Base-by-base conservation (phyloP, 1,140 invertebrate genomes). In the Polypedilum pembai region DNA sequence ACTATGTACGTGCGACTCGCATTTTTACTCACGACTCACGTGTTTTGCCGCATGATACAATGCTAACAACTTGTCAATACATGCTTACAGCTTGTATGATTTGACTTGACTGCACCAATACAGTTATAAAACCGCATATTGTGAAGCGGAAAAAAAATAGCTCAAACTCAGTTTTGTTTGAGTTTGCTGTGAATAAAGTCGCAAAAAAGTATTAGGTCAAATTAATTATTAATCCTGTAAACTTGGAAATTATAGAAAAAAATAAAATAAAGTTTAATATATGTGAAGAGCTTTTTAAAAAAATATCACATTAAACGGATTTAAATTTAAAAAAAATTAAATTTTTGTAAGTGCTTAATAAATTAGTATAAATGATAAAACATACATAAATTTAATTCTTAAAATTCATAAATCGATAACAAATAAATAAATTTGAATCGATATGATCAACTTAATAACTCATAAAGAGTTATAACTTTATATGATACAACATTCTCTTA, bases 131-230 rank as follows among this genome's bases (percentile, higher is more conserved):
- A 4, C n/a, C 12, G 45, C 45, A 56, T 56, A 12, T 56, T 56
- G 45, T 56, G 45, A 56, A 8, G 1, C 12, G 45, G n/a, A 56
- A 56, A 56, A 56, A n/a, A 12, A 56, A 56, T 56, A 56, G 12
- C 10, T 56, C 1, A 15, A n/a, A 12, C 12, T 56, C 45, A 56
- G 45, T 56, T 56, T 56, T 15, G 15, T 15, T 56, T 56, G 45
- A 56, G 45, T n/a, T 12, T 56, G n/a, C 45, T 56, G 45, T n/a
- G 45, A 56, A n/a, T 56, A n/a, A n/a, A 56, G 45, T 56, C 45
- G 45, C 45, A 56, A 56, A 56, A n/a, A 56, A 4, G 12, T 1
- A 8, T 3, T n/a, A 56, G 4, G 12, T n/a, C 4, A 56, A 10
- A 4, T 45, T 45, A 1, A 45, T 45, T 8, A 45, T 45, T 12